phyloP scores from a whole-genome alignment of 2,797 vertebrate genomes.

The Lacerta bilineata region DNA sequence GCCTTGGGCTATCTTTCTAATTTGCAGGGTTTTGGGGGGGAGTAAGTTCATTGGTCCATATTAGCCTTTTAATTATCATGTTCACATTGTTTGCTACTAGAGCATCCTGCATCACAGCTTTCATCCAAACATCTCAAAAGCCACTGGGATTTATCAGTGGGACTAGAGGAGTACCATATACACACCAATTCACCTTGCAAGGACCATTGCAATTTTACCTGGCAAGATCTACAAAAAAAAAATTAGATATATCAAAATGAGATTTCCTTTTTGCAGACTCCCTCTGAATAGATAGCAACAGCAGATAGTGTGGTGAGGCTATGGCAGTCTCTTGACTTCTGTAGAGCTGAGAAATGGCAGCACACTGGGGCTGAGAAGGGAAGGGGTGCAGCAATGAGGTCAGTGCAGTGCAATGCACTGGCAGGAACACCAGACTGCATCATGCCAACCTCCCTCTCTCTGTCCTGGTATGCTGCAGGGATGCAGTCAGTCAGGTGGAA shows the following conservation, averaged over 20 bases:
- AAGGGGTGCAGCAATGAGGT: too few species aligned
- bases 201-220: not conserved
- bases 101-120: constrained; percentile 5
- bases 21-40: not conserved
- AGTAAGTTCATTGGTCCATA: not conserved
- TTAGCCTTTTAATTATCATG: not conserved
- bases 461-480: too few species aligned
- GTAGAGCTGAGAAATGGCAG: too few species aligned
- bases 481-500: too few species aligned
- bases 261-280: not conserved
- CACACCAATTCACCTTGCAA: not conserved
- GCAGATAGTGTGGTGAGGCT: too few species aligned
- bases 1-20: not conserved
- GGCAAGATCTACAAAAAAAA: not conserved
- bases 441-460: too few species aligned
- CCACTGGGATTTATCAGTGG: not conserved
- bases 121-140: not conserved
- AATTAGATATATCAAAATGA: not conserved
- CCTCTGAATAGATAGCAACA: not conserved
- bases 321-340: too few species aligned
- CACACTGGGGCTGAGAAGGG: too few species aligned
- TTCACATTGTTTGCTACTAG: not conserved
- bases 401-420: too few species aligned
- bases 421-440: too few species aligned
- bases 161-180: not conserved